Conservation (phyloP, 2,888 invertebrate genomes). For the Oeneis ivallda region DNA sequence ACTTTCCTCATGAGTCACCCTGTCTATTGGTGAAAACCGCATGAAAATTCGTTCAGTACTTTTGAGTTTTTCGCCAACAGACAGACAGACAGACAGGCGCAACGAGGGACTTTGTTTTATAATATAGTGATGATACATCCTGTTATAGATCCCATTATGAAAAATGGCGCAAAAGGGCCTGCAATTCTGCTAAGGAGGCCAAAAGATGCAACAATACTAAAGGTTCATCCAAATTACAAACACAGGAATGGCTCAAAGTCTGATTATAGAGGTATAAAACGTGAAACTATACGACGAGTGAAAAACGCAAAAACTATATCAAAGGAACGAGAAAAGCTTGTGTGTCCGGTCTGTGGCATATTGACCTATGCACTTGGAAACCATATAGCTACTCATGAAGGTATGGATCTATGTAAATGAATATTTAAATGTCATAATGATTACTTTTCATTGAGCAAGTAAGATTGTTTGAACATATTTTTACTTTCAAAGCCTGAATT, state of each 20-base stretch:
- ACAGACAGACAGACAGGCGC: too few species aligned
- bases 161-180: conserved; percentile 70
- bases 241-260: conserved; percentile 43
- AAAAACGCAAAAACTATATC: conserved; percentile 47
- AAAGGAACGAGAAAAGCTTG: conserved; percentile 72
- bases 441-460: too few species aligned
- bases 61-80: too few species aligned
- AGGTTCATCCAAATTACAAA: conserved; percentile 62
- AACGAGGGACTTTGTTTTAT: too few species aligned
- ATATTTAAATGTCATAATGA: too few species aligned
- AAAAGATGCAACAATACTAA: conserved; percentile 71
- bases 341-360: conserved; percentile 77
- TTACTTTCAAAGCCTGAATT: too few species aligned
- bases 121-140: background rate
- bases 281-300: conserved; percentile 58
- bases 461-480: too few species aligned
- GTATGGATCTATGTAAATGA: conserved; percentile 53
- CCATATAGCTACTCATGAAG: conserved; percentile 76
- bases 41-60: too few species aligned
- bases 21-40: too few species aligned
- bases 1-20: too few species aligned
- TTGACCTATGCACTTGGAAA: conserved; percentile 73
- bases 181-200: conserved; percentile 72
- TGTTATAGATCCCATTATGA: conserved; percentile 66
- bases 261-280: conserved; percentile 46